Conservation (phyloP, 1,140 invertebrate genomes). For the Penaeus vannamei region DNA sequence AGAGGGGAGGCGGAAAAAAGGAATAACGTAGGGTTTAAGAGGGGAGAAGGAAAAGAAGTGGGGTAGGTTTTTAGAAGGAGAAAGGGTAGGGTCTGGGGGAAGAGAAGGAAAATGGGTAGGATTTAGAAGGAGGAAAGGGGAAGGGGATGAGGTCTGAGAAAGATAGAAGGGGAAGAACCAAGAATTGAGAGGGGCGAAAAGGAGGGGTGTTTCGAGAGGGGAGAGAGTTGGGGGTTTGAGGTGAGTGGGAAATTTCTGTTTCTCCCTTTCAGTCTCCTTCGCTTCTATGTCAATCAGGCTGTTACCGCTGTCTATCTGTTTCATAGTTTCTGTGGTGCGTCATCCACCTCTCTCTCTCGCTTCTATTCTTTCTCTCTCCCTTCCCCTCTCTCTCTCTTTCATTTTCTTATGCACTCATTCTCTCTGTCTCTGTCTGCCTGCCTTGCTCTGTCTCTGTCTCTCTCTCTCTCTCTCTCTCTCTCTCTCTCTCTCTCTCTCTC, state of each 20-base stretch:
- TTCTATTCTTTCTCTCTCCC: conserved; percentile 18
- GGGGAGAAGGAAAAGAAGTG: neutral
- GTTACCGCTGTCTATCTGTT: too few relatives aligned
- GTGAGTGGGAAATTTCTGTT: neutral
- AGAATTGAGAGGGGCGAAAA: neutral
- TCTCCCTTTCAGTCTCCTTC: neutral
- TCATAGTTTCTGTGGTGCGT: too few relatives aligned
- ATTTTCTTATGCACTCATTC: neutral
- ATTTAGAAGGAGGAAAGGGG: too few relatives aligned
- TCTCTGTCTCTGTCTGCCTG: neutral
- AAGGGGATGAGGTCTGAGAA: neutral
- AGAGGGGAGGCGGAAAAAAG: neutral
- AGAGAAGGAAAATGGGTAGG: neutral
- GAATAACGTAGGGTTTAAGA: neutral
- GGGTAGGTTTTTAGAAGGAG: neutral
- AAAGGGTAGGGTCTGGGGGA: neutral
- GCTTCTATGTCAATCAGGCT: too few relatives aligned
- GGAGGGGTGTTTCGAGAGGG: neutral
- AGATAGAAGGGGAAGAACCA: neutral
- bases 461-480: neutral
- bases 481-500: neutral
- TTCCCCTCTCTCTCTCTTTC: neutral
- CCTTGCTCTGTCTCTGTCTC: neutral
- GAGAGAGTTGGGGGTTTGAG: neutral
- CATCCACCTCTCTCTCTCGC: conserved; percentile 1